A percentile compares a stretch with the other conserved stretches of the same genome.
Evolutionary conservation across 2,888 invertebrate species (phyloP).

Genomic region (Drosophila gaucha): DNA sequence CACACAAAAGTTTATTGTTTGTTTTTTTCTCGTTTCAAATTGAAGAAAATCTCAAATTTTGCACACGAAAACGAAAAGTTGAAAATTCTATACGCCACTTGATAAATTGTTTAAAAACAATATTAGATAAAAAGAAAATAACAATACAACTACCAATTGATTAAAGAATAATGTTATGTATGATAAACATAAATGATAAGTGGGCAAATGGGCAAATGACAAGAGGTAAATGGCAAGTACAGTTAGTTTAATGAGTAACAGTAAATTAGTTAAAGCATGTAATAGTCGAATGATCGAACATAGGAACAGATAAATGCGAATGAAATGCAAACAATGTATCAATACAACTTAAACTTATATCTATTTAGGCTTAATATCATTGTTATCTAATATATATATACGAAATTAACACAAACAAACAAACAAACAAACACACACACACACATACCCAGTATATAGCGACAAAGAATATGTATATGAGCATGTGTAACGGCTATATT

Average conservation of each 20-base stretch:
- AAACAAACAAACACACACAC: constrained; percentile 14
- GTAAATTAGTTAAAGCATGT: constrained; percentile 75
- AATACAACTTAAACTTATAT: constrained; percentile 71
- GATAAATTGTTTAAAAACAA: constrained; percentile 45
- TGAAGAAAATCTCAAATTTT: constrained; percentile 45
- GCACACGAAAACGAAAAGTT: constrained; percentile 28
- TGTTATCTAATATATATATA: constrained; percentile 78
- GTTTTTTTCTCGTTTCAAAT: constrained; percentile 45
- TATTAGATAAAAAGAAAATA: constrained; percentile 28
- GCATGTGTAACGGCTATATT: constrained; percentile 53
- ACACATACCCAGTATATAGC: constrained; percentile 52
- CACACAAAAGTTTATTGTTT: constrained; percentile 46
- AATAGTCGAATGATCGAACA: constrained; percentile 65
- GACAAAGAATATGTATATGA: constrained; percentile 69
- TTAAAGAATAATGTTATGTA: constrained; percentile 67
- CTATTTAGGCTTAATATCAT: constrained; percentile 79
- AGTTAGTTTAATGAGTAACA: constrained; percentile 69
- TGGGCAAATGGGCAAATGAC: constrained; percentile 2
- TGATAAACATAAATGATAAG: constrained; percentile 65
- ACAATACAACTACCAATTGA: constrained; percentile 44
- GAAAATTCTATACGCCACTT: constrained; percentile 42
- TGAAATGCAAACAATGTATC: constrained; percentile 64
- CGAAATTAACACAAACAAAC: constrained; percentile 34
- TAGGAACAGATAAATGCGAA: constrained; percentile 53
- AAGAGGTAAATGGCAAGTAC: constrained; percentile 60